phyloP scores from a whole-genome alignment of 2,113 vertebrate species.

The Lepidothrix coronata region DNA sequence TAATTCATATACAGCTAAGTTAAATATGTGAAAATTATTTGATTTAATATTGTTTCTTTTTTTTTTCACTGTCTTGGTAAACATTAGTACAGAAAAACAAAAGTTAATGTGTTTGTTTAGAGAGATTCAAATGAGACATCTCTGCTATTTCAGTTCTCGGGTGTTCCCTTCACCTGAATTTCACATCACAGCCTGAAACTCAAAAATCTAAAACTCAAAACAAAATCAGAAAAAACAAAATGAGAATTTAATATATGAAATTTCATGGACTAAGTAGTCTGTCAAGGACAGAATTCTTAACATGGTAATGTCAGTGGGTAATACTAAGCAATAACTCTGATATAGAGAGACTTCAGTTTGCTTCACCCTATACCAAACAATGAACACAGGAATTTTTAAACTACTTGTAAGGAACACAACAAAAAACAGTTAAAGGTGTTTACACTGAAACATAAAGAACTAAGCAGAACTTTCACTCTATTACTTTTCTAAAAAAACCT shows the following conservation, averaged over 20 bases:
- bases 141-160: neutral
- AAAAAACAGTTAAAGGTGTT: neutral
- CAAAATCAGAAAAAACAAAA: neutral
- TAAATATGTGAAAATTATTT: neutral
- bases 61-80: neutral
- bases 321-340: neutral
- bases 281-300: neutral
- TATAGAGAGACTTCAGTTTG: neutral
- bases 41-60: neutral
- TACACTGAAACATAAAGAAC: neutral
- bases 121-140: neutral
- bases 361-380: neutral
- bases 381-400: neutral
- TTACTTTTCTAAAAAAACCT: neutral
- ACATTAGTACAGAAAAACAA: neutral
- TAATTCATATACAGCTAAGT: neutral
- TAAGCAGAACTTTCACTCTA: neutral
- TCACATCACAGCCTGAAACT: neutral
- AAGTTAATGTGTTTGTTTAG: neutral
- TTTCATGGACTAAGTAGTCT: neutral
- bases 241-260: neutral
- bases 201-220: neutral
- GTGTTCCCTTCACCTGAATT: neutral
- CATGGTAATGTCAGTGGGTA: neutral
- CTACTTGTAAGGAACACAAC: rapidly evolving